Base-by-base conservation (phyloP, 1,140 invertebrate species). In the Heliconius congener region DNA sequence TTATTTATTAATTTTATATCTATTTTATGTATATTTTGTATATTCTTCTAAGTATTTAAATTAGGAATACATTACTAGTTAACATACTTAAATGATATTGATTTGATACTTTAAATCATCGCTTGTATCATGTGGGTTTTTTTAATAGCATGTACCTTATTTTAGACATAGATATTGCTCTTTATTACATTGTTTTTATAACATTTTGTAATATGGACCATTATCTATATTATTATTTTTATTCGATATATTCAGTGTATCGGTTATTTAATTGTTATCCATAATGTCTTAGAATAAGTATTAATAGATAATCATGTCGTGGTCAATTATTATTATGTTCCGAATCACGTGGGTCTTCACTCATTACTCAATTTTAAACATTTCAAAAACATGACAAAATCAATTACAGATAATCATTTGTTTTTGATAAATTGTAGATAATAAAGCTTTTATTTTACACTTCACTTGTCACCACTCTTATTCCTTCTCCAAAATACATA, bases 91-190 rank as follows among this genome's bases (percentile, higher is more conserved):
- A 42, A 13, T n/a, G 16, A 42, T 72, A 72, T 72, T 42, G 30
- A 72, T 72, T 72, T 72, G 37, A 72, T 72, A 72, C 37, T 77
- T 55, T 46, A 55, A 72, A 86, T 80, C 87, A 89, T 92, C 85
- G 90, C 91, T 82, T 75, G 42, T 92, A 89, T 93, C 93, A 93
- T 94, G 93, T 94, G 93, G 93, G 93, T 93, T 93, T 94, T 94
- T 94, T 94, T 94, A 94, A 94, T 94, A 88, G 93, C 93, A 93
- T 94, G 93, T 85, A 78, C 88, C 88, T 84, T 82, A 66, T 71
- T 85, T 85, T 78, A 37, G 83, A 78, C 71, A 60, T 80, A 80
- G 86, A 81, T 81, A 82, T 79, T 88, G 89, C 84, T 90, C 90
- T 83, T 46, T 85, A 83, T 85, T 87, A 74, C 39, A 66, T 74